Evolutionary conservation across 2,797 vertebrate species (phyloP).

Genomic region (Schizopygopsis malacanthus): DNA sequence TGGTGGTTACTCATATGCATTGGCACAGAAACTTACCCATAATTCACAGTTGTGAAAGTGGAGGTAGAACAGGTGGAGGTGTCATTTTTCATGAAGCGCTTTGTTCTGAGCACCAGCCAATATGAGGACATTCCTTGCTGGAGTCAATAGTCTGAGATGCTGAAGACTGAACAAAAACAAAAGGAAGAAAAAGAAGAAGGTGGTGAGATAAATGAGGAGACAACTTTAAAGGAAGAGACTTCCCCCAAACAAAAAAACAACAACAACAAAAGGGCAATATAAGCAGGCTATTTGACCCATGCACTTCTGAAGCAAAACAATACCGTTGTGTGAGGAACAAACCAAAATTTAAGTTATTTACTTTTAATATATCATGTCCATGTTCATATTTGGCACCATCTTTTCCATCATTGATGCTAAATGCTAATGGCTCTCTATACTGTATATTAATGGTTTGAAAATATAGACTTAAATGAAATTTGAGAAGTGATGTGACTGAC

Average conservation of each 20-base stretch:
- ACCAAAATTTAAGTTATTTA: neutral
- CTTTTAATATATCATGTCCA: neutral
- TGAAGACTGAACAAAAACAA: constrained; percentile 39
- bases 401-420: neutral
- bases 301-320: neutral
- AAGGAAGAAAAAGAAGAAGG: constrained; percentile 12
- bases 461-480: neutral
- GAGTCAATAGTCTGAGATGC: constrained; percentile 19
- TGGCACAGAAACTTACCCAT: constrained; percentile 21
- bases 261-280: neutral
- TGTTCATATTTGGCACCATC: neutral
- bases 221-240: neutral
- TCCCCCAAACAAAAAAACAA: neutral
- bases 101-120: constrained; percentile 19
- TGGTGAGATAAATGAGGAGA: constrained; percentile 59
- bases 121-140: constrained; percentile 7
- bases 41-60: constrained; percentile 5
- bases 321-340: neutral
- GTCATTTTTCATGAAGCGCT: constrained; percentile 22
- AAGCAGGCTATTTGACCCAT: neutral
- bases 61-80: constrained; percentile 30
- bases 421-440: neutral
- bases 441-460: neutral
- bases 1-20: constrained; percentile 9
- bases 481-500: constrained; percentile 20